Evolutionary conservation across 2,113 vertebrate genomes (phyloP).

Genomic region (Myrmecobius fasciatus): DNA sequence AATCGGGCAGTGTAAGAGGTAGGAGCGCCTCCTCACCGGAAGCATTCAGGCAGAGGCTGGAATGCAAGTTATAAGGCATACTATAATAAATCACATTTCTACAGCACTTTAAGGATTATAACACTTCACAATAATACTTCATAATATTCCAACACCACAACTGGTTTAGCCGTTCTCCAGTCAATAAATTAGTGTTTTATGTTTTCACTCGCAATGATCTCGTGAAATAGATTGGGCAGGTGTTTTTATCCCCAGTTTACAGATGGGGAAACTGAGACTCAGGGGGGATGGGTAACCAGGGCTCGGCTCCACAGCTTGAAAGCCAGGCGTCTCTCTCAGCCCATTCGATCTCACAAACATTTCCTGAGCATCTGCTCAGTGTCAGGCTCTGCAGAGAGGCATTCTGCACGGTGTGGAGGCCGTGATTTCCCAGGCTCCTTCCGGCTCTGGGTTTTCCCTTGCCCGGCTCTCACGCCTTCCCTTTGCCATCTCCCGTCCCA

Average conservation of each 20-base stretch:
- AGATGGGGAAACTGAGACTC: not conserved
- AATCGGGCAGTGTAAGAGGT: not conserved
- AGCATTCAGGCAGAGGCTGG: not conserved
- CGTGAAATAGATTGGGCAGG: not conserved
- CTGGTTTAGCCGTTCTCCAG: too few relatives aligned
- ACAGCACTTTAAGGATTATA: not conserved
- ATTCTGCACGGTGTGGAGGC: not conserved
- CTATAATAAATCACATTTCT: not conserved
- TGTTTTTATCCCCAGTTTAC: not conserved
- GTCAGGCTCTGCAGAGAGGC: not conserved
- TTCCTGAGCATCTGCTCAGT: not conserved
- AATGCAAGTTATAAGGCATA: not conserved
- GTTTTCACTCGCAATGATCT: not conserved
- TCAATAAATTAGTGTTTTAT: too few relatives aligned
- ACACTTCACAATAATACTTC: too few relatives aligned
- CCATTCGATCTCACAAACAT: not conserved
- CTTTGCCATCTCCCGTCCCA: not conserved
- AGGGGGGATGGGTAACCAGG: too few relatives aligned
- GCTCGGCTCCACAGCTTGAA: not conserved
- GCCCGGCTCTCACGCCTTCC: not conserved
- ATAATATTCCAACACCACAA: too few relatives aligned
- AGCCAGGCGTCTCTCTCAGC: not conserved
- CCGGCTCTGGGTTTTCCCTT: not conserved
- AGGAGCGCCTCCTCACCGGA: not conserved
- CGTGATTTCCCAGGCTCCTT: not conserved